phyloP scores from a whole-genome alignment of 2,888 invertebrate genomes.

The Uropetala carovei region DNA sequence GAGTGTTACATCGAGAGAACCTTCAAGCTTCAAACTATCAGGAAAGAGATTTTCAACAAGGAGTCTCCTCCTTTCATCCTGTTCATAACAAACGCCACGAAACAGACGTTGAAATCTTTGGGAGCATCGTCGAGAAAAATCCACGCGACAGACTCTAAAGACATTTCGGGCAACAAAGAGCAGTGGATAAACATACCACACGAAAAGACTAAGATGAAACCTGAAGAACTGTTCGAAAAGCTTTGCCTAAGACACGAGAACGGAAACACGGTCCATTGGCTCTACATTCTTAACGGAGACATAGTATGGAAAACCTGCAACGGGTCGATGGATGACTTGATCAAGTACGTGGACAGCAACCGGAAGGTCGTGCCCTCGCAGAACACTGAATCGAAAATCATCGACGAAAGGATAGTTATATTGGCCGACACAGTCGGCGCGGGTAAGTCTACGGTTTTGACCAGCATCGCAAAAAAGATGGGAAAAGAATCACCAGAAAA shows the following conservation, averaged over 20 bases:
- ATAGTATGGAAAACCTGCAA: neutral
- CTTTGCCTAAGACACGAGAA: neutral
- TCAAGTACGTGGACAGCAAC: constrained; percentile 5
- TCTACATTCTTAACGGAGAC: neutral
- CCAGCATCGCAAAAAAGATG: neutral
- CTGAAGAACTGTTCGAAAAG: neutral
- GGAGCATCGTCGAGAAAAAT: constrained; percentile 30
- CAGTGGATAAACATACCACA: constrained; percentile 18
- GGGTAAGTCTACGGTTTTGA: neutral
- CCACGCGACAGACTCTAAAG: neutral
- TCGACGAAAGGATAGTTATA: neutral
- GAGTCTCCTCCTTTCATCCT: constrained; percentile 27
- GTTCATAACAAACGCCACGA: neutral
- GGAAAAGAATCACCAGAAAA: neutral
- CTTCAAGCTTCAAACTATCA: neutral
- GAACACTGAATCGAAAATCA: neutral
- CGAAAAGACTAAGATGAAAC: neutral
- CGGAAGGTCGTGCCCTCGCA: neutral
- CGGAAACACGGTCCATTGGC: neutral
- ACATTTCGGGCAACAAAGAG: neutral
- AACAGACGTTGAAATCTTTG: neutral
- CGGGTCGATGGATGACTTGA: neutral
- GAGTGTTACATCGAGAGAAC: constrained; percentile 7
- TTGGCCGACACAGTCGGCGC: neutral
- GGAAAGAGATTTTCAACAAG: constrained; percentile 21